Evolutionary conservation across 1,140 invertebrate species (phyloP), one percentile per base, ranked within the genome.

Genomic region (Trichogramma pretiosum): DNA sequence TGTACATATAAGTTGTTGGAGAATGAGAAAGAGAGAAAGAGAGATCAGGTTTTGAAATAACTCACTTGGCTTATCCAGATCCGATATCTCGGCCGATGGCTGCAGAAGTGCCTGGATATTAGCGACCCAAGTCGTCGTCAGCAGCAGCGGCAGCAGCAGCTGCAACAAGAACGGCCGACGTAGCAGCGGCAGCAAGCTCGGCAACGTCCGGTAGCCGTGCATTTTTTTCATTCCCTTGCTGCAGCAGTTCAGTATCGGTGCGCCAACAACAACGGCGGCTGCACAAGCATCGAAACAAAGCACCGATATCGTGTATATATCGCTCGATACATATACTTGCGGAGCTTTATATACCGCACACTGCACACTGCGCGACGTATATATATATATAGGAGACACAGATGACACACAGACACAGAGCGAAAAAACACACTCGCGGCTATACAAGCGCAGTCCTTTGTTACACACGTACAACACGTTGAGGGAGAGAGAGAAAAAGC

Each of bases 31-130:
- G 24, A 7, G 11, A 28, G 24, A 11, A n/a, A 28, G 24, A 28
- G 11, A 28, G 24, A 28, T 7, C 24, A 7, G 11, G 24, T 28
- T 7, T 28, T 7, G 36, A 30, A 48, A 53, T 55, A 57, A 68
- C 65, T 68, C 55, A 68, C 65, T 60, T 23, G 63, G 65, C 60
- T 65, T 60, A 62, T 68, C 62, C 52, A 68, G 56, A 57, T 67
- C 63, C 44, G 62, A 56, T 55, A 63, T 55, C 53, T 63, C 56
- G 28, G 48, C 40, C n/a, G n/a, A n/a, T 34, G 48, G 42, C 13
- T n/a, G 18, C 5, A 32, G 24, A 28, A 28, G 11, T n/a, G 17
- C 37, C 2, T 22, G 26, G 19, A 8, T n/a, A n/a, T n/a, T 19
- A 7, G 0, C 26, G 8, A n/a, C 16, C 13, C 13, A 14, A 14